These are phyloP conservation scores for Acanthiza pusilla DNA, from an alignment of 2,797 vertebrate species.

Conservation along the genomic window DNA sequence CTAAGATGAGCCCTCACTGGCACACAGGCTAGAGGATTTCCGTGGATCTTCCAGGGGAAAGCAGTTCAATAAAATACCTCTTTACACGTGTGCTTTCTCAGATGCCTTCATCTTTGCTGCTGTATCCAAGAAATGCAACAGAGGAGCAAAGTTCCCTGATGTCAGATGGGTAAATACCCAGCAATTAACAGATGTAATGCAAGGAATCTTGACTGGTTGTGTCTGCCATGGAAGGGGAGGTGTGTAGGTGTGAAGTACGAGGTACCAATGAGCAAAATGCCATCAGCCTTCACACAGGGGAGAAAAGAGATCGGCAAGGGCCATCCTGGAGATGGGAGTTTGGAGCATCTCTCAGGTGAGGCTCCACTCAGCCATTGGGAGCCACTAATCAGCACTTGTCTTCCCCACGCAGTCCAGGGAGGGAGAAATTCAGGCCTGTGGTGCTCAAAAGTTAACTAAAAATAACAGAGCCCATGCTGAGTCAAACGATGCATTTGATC, in stretches of 20 bases:
- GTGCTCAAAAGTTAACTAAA: not conserved
- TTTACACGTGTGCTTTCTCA: not conserved
- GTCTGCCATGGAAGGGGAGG: not conserved
- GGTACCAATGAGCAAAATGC: not conserved
- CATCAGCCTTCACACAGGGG: too few relatives aligned
- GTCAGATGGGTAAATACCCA: not conserved
- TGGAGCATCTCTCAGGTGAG: not conserved
- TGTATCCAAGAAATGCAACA: accelerated
- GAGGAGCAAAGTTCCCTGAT: not conserved
- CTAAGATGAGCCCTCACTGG: not conserved
- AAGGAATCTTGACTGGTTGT: not conserved
- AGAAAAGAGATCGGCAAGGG: not conserved
- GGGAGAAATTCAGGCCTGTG: accelerated
- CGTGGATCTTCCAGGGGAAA: not conserved
- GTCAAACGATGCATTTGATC: not conserved
- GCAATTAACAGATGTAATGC: not conserved
- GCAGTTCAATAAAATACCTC: not conserved
- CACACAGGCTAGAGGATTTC: not conserved
- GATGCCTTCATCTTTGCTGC: not conserved
- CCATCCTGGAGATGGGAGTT: not conserved
- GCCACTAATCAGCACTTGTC: not conserved
- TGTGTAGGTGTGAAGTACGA: accelerated
- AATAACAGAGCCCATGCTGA: not conserved
- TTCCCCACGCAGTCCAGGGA: not conserved
- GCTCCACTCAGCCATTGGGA: accelerated